Base-by-base conservation (phyloP, 2,888 invertebrate genomes). In the Eristalis tenax region DNA sequence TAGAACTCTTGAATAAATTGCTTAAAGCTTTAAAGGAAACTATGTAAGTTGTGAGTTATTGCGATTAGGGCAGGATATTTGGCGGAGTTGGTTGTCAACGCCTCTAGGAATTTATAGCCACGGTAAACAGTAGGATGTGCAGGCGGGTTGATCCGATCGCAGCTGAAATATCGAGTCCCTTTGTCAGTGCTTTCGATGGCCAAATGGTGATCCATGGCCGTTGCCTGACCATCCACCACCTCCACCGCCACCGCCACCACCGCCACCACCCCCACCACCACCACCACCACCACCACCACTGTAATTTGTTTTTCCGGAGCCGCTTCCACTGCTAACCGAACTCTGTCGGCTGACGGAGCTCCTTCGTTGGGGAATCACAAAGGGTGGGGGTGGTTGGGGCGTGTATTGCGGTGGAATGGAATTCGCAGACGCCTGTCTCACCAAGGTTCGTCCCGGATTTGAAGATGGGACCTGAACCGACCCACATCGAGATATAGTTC, bases 321-420 rank as follows among this genome's bases (percentile, higher is more conserved):
- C 65, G 61, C 78, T 82, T 18, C 76, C 86, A 22, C 89, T 59
- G 77, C 89, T 85, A 84, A 92, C 82, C 5, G 92, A 91, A 1
- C 92, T 90, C 61, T 92, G 91, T 35, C 92, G 90, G n/a, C 92
- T 90, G 80, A 92, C 83, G 4, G 91, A 91, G 15, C 90, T 90
- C 66, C 91, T 91, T 11, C 93, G 90, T 73, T 93, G 92, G 18
- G 93, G 93, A 80, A 93, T 93, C 10, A 93, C 93, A 88, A 93
- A 93, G 2, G 91, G 91, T 61, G 93, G 93, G 71, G 93, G 92
- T 78, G 93, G 90, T 81, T 93, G 92, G 4, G 93, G 92, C 59
- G 91, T 93, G 71, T 90, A 93, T 71, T 93, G 93, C 50, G 93
- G 93, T 80, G 92, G 92, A 85, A 92, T 92, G 11, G 93, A 93